Base-by-base conservation (phyloP, 2,113 vertebrate genomes). In the Pelvicachromis taeniatus region DNA sequence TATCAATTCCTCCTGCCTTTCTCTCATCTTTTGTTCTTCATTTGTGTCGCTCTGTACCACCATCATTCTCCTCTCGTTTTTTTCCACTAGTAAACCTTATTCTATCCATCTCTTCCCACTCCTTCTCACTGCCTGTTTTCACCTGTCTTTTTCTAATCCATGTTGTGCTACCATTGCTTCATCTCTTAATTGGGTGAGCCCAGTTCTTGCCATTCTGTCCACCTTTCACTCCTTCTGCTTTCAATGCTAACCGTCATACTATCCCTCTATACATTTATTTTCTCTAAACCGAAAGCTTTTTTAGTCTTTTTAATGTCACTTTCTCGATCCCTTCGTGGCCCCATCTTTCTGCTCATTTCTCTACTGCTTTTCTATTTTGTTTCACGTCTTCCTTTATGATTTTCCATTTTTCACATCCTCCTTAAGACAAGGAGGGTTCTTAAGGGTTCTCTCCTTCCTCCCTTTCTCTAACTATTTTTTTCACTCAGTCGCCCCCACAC, bases 101-200 rank as follows among this genome's bases (percentile, higher is more conserved):
- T 63, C 75, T 33, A 5, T 88, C 45, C 4, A 50, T 78, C 77
- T 82, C 55, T 90, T 55, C 93, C 92, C 92, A 1, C n/a, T 14
- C 13, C 21, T n/a, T 9, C 40, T 19, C 31, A 63, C 59, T 6
- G 31, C n/a, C 59, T 12, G 2, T 65, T 29, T 75, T 75, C 45
- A 31, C 5, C 38, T 45, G 9, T 75, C 42, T 9, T 75, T 31
- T 50, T 52, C 45, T 50, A 19, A 50, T 31, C 6, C 70, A 31
- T 11, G 19, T 31, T 75, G 23, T 75, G 17, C n/a, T 10, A 54
- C n/a, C 52, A 9, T 21, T 54, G 9, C 26, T 75, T 52, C 26
- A 50, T 52, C 42, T 75, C 45, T 50, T 75, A 75, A 75, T 50
- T 75, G 26, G 42, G 42, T 31, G 16, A 75, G 19, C 0, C 42